A percentile compares a stretch with the other conserved stretches of the same genome.
phyloP scores from a whole-genome alignment of 2,113 vertebrate species.

The Caretta caretta region DNA sequence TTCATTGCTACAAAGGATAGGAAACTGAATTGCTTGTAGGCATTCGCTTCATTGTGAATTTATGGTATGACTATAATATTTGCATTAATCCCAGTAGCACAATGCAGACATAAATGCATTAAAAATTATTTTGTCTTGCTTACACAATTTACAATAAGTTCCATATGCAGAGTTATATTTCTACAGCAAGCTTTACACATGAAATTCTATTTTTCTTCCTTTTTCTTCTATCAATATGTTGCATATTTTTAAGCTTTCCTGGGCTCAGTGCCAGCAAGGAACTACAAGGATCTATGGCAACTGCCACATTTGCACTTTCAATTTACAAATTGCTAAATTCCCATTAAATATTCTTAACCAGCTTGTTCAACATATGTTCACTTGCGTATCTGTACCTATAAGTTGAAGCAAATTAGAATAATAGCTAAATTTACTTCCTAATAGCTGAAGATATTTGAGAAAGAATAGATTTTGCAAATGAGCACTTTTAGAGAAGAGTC shows the following conservation, averaged over 20 bases:
- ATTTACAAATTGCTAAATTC: slow-evolving; percentile 75
- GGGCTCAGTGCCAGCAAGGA: slow-evolving; percentile 65
- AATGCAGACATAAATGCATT: slow-evolving; percentile 65
- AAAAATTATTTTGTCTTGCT: slow-evolving; percentile 67
- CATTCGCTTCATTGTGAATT: slow-evolving; percentile 70
- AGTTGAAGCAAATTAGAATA: slow-evolving; percentile 71
- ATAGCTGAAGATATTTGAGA: slow-evolving; percentile 52
- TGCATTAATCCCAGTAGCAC: slow-evolving; percentile 73
- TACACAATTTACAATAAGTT: slow-evolving; percentile 44
- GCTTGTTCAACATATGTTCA: slow-evolving; percentile 73
- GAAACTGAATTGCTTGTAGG: slow-evolving; percentile 62
- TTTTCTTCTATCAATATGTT: slow-evolving; percentile 44
- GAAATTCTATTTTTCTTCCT: slow-evolving; percentile 34
- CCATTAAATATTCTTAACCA: slow-evolving; percentile 77
- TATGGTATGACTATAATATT: slow-evolving; percentile 58
- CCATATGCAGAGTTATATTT: slow-evolving; percentile 50
- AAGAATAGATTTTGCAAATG: slow-evolving; percentile 26
- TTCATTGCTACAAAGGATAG: slow-evolving; percentile 57
- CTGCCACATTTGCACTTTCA: slow-evolving; percentile 74
- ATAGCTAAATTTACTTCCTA: slow-evolving; percentile 66
- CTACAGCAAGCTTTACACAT: slow-evolving; percentile 55
- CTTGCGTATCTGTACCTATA: slow-evolving; percentile 62
- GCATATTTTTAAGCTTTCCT: slow-evolving; percentile 65
- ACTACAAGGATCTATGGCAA: slow-evolving; percentile 69
- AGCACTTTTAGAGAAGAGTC: background rate